Evolutionary conservation across 2,113 vertebrate species (phyloP).

Genomic region (Panthera uncia): DNA sequence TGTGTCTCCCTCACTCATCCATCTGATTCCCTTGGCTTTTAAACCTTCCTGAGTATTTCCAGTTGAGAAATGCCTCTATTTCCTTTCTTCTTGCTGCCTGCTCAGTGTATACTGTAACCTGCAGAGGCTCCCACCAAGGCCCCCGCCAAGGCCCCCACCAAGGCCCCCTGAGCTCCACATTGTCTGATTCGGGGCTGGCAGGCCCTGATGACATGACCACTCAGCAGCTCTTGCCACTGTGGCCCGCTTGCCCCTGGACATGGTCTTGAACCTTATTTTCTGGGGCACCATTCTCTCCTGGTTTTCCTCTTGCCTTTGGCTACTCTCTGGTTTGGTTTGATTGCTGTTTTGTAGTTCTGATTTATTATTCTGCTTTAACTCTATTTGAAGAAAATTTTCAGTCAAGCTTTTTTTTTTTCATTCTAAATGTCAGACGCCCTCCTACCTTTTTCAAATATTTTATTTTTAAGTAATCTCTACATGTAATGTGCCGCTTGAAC

Average conservation of each 20-base stretch:
- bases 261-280: not conserved
- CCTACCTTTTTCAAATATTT: not conserved
- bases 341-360: not conserved
- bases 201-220: too few relatives aligned
- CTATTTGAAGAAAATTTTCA: conserved; percentile 33
- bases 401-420: not conserved
- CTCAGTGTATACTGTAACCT: not conserved
- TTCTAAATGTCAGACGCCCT: not conserved
- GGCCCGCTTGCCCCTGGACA: not conserved
- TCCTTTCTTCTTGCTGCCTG: not conserved
- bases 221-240: not conserved
- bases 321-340: not conserved
- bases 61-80: not conserved
- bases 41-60: not conserved
- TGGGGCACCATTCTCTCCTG: not conserved
- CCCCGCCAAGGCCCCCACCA: not conserved
- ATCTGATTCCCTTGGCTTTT: not conserved
- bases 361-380: conserved; percentile 5
- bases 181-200: not conserved
- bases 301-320: not conserved
- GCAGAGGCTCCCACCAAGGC: not conserved
- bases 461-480: not conserved
- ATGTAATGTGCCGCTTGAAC: not conserved
- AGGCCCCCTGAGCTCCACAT: not conserved
- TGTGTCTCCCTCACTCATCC: not conserved